Conservation (phyloP, 2,797 vertebrate genomes). For the Sardinella longiceps region DNA sequence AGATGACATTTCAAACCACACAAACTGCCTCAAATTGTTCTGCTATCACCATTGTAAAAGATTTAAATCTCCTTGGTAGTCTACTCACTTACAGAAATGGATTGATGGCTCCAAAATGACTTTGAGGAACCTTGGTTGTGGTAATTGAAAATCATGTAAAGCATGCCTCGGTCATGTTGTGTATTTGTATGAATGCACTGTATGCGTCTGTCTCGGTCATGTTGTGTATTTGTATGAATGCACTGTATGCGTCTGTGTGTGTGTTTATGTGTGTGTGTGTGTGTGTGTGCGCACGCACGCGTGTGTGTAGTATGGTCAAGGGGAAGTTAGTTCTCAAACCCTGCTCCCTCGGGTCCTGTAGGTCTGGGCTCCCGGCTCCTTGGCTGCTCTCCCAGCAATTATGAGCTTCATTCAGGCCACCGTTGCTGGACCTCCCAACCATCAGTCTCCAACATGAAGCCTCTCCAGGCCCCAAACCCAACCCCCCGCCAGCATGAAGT, state of each 20-base stretch:
- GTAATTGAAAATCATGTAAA: no score
- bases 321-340: conserved; percentile 4
- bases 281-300: no score
- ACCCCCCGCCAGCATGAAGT: not conserved
- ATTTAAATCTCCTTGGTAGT: not conserved
- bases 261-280: not conserved
- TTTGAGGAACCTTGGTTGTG: no score
- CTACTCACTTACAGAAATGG: not conserved
- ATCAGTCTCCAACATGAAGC: not conserved
- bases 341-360: not conserved
- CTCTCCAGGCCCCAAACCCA: not conserved
- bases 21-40: not conserved
- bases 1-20: no score
- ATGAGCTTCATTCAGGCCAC: conserved; percentile 14
- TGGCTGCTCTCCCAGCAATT: not conserved
- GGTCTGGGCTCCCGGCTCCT: not conserved
- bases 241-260: not conserved
- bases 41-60: no score
- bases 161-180: not conserved
- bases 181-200: not conserved
- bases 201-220: not conserved
- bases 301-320: not conserved
- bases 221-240: not conserved
- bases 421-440: not conserved
- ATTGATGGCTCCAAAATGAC: not conserved